Evolutionary conservation across 2,797 vertebrate species (phyloP).

Genomic region (Sphenopsis melanotis): DNA sequence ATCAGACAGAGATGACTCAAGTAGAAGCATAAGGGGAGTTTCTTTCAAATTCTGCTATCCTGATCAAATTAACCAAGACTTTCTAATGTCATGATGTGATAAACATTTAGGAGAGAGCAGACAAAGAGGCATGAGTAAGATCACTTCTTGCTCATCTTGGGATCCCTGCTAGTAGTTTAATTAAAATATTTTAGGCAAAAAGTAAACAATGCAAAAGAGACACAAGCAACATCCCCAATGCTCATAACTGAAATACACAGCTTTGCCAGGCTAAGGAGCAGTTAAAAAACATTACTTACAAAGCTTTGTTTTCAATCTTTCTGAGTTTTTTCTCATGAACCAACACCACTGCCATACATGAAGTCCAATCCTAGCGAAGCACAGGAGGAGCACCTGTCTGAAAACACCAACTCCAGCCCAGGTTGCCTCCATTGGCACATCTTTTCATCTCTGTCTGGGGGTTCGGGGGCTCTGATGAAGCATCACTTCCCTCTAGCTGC

Average conservation of each 20-base stretch:
- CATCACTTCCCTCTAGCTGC: slow-evolving; percentile 21
- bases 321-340: background rate
- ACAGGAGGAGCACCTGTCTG: background rate
- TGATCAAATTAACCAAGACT: background rate
- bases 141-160: background rate
- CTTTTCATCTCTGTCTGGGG: background rate
- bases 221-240: background rate
- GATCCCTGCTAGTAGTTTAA: background rate
- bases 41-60: background rate
- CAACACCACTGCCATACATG: background rate
- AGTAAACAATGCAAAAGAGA: background rate
- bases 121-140: background rate
- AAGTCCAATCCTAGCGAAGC: background rate
- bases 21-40: background rate
- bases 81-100: background rate
- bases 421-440: background rate
- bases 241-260: background rate
- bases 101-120: background rate
- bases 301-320: background rate
- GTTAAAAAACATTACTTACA: background rate
- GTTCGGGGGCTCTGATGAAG: background rate
- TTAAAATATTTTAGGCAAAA: background rate
- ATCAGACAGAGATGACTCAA: accelerated
- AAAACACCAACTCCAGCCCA: background rate
- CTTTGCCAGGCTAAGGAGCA: background rate